Evolutionary conservation across 2,113 vertebrate genomes (phyloP), one percentile per base, ranked within the genome.

Genomic region (Sterna hirundo): DNA sequence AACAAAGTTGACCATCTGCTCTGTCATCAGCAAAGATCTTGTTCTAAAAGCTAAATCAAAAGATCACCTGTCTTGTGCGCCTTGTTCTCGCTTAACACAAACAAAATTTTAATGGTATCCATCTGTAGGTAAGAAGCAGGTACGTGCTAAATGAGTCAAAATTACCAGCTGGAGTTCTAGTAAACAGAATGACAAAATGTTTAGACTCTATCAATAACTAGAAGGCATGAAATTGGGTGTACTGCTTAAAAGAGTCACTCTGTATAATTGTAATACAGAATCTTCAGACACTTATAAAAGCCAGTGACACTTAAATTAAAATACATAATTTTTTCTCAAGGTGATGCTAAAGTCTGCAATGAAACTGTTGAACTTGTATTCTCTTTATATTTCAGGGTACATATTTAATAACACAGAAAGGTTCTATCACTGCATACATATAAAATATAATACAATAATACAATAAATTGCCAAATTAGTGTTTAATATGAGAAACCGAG

Each of bases 1-100:
- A 69, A 66, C 61, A 80, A 88, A 94, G 76, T 10, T 96, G 90
- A 95, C 95, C 96, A 96, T 97, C 95, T 98, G 96, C 84, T 97
- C 86, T 87, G 60, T 95, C 76, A 95, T 92, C 84, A 94, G 91
- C 82, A 89, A 42, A 92, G 88, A 88, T 90, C 86, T 81, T 88
- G 51, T 82, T 91, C 72, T 86, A 88, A 97, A 93, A 94, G 61
- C 32, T 91, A 75, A 88, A 96, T 96, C 88, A 93, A 86, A 97
- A 96, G 62, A 94, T 96, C 86, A 83, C 70, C 92, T 93, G 70
- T 87, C 86, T 81, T 22, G 13, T 15, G 40, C 69, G 40, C 20
- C 60, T 96, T 94, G 78, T 95, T 91, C 77, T 94, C 2, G 0
- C 60, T 94, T 94, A 93, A 83, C 62, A 83, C 66, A 90, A 93